A percentile compares a stretch with the other conserved stretches of the same genome.
Evolutionary conservation across 1,140 invertebrate species (phyloP).

Genomic region (Drosophila jambulina): DNA sequence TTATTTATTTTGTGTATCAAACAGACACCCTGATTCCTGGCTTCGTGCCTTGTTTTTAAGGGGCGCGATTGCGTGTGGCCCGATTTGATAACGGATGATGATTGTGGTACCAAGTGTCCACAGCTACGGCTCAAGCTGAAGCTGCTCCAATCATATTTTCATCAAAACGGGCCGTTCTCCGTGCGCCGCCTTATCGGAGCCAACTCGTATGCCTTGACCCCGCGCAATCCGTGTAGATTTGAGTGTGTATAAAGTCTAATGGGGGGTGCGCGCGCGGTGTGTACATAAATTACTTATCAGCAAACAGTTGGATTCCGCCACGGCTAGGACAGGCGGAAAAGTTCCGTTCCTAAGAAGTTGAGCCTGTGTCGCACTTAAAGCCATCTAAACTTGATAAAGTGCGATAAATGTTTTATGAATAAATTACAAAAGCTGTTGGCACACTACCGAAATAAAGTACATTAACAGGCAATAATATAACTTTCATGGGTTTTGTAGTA

Average conservation of each 20-base stretch:
- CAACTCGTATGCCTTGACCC: constrained; percentile 14
- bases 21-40: constrained; percentile 20
- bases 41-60: neutral
- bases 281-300: constrained; percentile 23
- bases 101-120: constrained; percentile 6
- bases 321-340: constrained; percentile 9
- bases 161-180: constrained; percentile 27
- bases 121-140: neutral
- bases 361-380: neutral
- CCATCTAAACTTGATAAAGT: constrained; percentile 6
- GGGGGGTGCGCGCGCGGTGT: neutral
- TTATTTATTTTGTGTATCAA: constrained; percentile 26
- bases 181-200: constrained; percentile 17
- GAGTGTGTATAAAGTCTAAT: constrained; percentile 9
- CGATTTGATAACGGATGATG: constrained; percentile 25
- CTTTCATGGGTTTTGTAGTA: no score
- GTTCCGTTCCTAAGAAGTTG: constrained; percentile 8
- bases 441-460: no score
- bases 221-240: constrained; percentile 15
- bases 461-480: neutral
- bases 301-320: constrained; percentile 15
- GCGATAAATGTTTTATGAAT: constrained; percentile 8
- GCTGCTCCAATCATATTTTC: constrained; percentile 24
- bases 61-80: constrained; percentile 18
- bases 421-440: neutral